These are phyloP conservation scores for Augochlora pura DNA, from an alignment of 1,140 invertebrate species.

Conservation along the genomic window DNA sequence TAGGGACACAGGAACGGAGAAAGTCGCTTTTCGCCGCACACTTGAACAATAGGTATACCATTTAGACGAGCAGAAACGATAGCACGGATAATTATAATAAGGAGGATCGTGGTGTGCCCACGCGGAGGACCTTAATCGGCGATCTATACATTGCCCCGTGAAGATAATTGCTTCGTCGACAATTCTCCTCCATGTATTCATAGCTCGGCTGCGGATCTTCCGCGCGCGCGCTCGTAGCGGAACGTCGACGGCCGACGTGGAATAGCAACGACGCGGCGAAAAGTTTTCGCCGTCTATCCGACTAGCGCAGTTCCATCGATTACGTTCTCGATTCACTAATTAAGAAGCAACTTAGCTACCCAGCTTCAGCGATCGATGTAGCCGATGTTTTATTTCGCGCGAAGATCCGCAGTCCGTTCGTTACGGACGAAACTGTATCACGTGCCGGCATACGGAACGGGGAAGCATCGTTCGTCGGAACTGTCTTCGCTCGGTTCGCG, in stretches of 20 bases:
- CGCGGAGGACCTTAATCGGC: constrained; percentile 9
- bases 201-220: not conserved
- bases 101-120: not conserved
- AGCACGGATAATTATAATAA: not conserved
- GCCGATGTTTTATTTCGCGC: too few relatives aligned
- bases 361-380: too few relatives aligned
- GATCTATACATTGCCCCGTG: constrained; percentile 10
- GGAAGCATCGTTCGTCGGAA: not conserved
- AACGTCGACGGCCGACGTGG: too few relatives aligned
- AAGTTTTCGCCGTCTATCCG: too few relatives aligned
- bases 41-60: constrained; percentile 3
- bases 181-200: constrained; percentile 23
- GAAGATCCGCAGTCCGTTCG: too few relatives aligned
- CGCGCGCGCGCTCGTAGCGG: too few relatives aligned
- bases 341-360: too few relatives aligned
- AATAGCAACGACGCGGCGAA: too few relatives aligned
- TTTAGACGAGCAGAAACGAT: not conserved
- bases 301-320: too few relatives aligned
- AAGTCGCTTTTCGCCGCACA: constrained; percentile 12
- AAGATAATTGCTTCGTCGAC: constrained; percentile 31
- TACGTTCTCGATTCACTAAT: too few relatives aligned
- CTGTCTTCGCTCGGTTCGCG: not conserved
- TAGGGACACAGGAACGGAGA: not conserved
- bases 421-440: not conserved
- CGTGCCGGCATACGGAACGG: constrained; percentile 13